Conservation (phyloP, 1,140 invertebrate genomes). For the Drosophila subobscura region DNA sequence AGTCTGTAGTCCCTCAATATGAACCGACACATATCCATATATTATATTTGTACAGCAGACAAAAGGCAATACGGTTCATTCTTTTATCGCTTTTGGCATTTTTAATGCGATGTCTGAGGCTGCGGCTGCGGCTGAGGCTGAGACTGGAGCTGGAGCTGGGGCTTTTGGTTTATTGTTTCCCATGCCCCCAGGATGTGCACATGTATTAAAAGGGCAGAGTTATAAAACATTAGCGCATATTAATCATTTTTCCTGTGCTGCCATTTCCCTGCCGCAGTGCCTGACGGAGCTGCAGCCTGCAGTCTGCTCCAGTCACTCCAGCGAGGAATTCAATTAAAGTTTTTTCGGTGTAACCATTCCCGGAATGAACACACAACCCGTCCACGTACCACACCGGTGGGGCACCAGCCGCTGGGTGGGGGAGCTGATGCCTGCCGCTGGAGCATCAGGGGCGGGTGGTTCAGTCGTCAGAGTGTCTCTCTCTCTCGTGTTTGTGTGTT, state of each 20-base stretch:
- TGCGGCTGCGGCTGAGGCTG: slow-evolving; percentile 12
- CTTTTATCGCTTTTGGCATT: slow-evolving; percentile 82
- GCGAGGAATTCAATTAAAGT: slow-evolving; percentile 75
- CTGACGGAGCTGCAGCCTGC: slow-evolving; percentile 29
- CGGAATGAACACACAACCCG: slow-evolving; percentile 24
- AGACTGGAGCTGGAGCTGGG: slow-evolving; percentile 20
- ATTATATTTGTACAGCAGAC: slow-evolving; percentile 49
- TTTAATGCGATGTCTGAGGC: slow-evolving; percentile 65
- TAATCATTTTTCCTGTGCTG: slow-evolving; percentile 71
- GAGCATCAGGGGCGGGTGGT: background rate
- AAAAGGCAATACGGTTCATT: slow-evolving; percentile 74
- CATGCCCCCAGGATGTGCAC: slow-evolving; percentile 48
- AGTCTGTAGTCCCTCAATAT: no score
- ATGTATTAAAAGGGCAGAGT: slow-evolving; percentile 77
- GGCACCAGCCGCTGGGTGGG: slow-evolving; percentile 16
- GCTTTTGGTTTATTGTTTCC: slow-evolving; percentile 50
- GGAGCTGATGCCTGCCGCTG: background rate
- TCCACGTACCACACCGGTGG: background rate
- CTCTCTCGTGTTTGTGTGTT: slow-evolving; percentile 20
- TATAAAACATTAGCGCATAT: slow-evolving; percentile 82
- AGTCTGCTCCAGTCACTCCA: background rate
- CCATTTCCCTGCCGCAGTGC: slow-evolving; percentile 31
- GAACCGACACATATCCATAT: slow-evolving; percentile 14
- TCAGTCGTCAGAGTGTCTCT: slow-evolving; percentile 46
- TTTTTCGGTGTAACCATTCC: slow-evolving; percentile 65